Evolutionary conservation across 64 coral and sea anemone species (phyloP), one percentile per base, ranked within the genome.

Genomic region (Cladopsammia gracilis): DNA sequence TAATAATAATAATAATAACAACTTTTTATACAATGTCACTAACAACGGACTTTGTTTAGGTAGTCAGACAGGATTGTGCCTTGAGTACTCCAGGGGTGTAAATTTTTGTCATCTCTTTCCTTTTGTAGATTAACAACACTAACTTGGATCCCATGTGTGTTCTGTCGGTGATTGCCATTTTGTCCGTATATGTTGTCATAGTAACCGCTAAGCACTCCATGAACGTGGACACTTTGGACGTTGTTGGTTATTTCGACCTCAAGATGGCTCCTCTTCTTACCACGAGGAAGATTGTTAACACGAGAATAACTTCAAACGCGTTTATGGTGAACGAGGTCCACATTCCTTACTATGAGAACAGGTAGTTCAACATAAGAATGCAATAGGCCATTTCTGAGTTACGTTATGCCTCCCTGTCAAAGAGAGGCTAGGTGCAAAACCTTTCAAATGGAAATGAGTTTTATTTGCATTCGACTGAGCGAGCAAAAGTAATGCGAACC

Each of bases 141-240:
- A 96, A 75, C 61, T 24, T 88, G 48, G 84, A 93, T 24, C 95
- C 95, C 0, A 83, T 96, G 90, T 86, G 78, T 24, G 54, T 96
- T 12, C 76, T 96, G 7, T 77, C 53, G 15, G 90, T 85, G 66
- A 89, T 87, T 61, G 90, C 66, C 2, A 44, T 89, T 25, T 25
- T 96, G 56, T 85, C 89, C 2, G 92, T 96, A 20, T 96, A 96
- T 70, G 71, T 96, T 56, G 85, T 96, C 90, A 96, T 96, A 88
- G 85, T 96, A 75, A 96, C 94, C 14, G 95, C 95, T 46, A 92
- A 96, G 61, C 89, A 96, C 65, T 73, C 90, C 5, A 60, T 96
- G 65, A 96, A 77, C 46, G 95, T 96, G 25, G 86, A 96, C 19
- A 92, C 95, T 0, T 69, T 96, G 44, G 95, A 96, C 24, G 58